Evolutionary conservation across 2,113 vertebrate genomes (phyloP), one percentile per base, ranked within the genome.

Genomic region (Cyphomyrus discorhynchus): DNA sequence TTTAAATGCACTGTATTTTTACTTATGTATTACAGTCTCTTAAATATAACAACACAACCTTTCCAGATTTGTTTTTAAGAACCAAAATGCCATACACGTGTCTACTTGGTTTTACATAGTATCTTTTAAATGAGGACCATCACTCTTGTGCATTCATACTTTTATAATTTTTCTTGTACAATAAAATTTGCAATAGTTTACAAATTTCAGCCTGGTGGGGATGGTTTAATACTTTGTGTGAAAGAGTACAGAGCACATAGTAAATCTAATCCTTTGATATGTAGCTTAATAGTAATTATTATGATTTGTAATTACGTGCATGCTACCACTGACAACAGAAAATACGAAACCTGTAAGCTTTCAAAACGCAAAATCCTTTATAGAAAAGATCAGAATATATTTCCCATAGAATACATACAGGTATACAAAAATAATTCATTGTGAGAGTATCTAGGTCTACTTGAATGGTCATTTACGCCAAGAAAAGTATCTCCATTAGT

Each of bases 131-230:
- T n/a, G 52, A 49, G 70, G 27, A 35, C 19, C 39, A 27, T 62
- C 24, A 46, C 62, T 88, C 35, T 62, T 88, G 50, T 58, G 86
- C 88, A 88, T 90, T 88, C 39, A 88, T 80, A 80, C 77, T 90
- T 88, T 89, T 86, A 70, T 90, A 86, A 70, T 56, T 89, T 56
- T 82, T 90, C 42, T 85, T 87, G 42, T 90, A 87, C 88, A 88
- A 49, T 89, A 62, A 56, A 74, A 88, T 86, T 47, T 90, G 89
- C 90, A 89, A 39, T 39, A 39, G 21, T 49, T 13, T 19, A 88
- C 80, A 92, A 92, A 89, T 80, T 31, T 56, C 49, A 56, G 5
- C 47, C 27, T 49, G 27, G 39, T 53, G 9, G 46, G 24, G 88
- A 35, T 77, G 15, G 49, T 77, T 89, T 15, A 47, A n/a, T 42